Percentiles rank a stretch among this genome's conserved stretches.
These are phyloP conservation scores for Onychostruthus taczanowskii DNA, from an alignment of 2,113 vertebrate species.

Conservation along the genomic window DNA sequence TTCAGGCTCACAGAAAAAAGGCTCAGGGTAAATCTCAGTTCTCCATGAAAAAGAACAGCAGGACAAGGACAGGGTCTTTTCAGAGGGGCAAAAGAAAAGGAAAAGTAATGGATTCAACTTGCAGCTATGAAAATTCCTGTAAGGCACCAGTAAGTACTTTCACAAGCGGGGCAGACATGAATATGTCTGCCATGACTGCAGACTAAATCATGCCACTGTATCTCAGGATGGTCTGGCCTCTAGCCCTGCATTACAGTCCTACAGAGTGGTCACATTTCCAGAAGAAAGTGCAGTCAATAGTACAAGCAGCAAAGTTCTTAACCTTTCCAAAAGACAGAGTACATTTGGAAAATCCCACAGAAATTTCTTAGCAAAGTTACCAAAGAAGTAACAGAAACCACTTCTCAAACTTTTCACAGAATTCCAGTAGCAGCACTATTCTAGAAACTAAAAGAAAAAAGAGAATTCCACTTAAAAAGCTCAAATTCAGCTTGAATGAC, in stretches of 20 bases:
- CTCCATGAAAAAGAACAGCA: accelerated
- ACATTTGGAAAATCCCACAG: not conserved
- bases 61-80: not conserved
- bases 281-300: not conserved
- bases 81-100: not conserved
- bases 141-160: not conserved
- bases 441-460: not conserved
- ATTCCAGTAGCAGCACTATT: not conserved
- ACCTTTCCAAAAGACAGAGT: not conserved
- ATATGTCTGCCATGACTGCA: not conserved
- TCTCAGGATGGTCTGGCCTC: not conserved
- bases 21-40: not conserved
- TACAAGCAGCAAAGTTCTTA: not conserved
- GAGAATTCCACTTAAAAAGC: not conserved
- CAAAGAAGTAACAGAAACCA: not conserved
- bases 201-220: not conserved
- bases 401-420: not conserved
- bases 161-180: not conserved
- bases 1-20: not conserved
- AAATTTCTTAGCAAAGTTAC: not conserved
- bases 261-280: not conserved
- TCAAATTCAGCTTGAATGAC: not conserved
- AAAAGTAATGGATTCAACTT: not conserved
- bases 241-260: not conserved
- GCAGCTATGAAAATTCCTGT: not conserved